Evolutionary conservation across 1,140 invertebrate species (phyloP).

Genomic region (Drosophila arawakana): DNA sequence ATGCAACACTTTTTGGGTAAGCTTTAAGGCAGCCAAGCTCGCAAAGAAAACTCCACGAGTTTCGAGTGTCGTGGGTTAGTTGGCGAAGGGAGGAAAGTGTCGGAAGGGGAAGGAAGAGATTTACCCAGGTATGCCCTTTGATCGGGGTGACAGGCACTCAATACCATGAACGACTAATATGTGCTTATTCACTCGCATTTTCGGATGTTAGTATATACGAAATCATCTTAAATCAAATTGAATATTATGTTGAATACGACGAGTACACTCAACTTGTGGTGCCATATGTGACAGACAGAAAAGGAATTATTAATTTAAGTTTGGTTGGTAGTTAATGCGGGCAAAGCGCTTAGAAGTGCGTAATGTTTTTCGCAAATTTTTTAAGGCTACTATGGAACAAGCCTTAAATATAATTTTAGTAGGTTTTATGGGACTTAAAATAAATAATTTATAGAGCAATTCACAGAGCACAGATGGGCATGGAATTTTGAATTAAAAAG

Average conservation of each 20-base stretch:
- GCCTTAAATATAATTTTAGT: no score
- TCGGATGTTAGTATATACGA: background rate
- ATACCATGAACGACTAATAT: conserved; percentile 1
- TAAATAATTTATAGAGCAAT: no score
- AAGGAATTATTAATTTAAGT: background rate
- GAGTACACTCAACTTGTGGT: background rate
- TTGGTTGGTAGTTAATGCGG: no score
- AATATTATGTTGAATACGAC: background rate
- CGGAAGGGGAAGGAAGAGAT: background rate
- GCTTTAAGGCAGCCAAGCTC: no score
- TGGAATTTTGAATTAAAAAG: no score
- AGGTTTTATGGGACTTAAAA: no score
- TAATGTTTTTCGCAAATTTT: no score
- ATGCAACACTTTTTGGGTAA: conserved; percentile 46
- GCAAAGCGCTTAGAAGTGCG: no score
- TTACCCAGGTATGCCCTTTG: conserved; percentile 1
- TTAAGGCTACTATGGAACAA: no score
- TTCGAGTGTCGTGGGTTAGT: no score
- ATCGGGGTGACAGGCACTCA: background rate
- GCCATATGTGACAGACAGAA: background rate
- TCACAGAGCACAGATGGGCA: no score
- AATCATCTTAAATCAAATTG: conserved; percentile 13
- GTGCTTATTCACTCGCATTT: conserved; percentile 4
- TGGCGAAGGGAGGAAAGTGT: background rate
- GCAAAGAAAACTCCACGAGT: no score